Base-by-base conservation (phyloP, 2,888 invertebrate genomes). In the Coenonympha glycerion region DNA sequence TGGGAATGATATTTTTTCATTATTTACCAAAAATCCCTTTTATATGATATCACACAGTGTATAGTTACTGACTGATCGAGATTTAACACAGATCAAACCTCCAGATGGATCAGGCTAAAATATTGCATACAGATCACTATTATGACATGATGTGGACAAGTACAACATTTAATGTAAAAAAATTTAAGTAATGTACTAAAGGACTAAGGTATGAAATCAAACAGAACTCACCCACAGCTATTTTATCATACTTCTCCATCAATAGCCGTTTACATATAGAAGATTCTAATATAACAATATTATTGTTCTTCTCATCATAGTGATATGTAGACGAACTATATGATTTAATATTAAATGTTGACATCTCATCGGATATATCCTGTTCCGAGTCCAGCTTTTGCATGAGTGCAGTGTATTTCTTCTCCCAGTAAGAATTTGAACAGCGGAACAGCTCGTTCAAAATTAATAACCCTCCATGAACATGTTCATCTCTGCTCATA, bases 391-490 rank as follows among this genome's bases (percentile, higher is more conserved):
- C 83, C 4, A 87, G 71, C 58, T 90, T 90, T 49, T 90, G 90
- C 85, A 93, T 92, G 0, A 96, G 76, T 6, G 87, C 86, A 57
- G 92, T 93, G 66, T 95, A 95, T 59, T 91, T 92, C 37, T 91
- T 89, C 68, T 96, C 96, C 95, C 96, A 96, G 26, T 91, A 89
- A 0, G 93, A 90, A 79, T 98, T 97, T 37, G 96, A 94, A 73
- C 95, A 95, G 41, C 98, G 90, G 16, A 99, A 87, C 0, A 99
- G 88, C 81, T 99, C 99, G 80, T 99, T 98, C 18, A 98, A 88
- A 40, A 98, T 94, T 39, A 99, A 88, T 6, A 99, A 86, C 1
- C 95, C 95, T 18, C 97, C 97, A 71, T 99, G 98, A 22, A 95
- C 92, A 74, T 95, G 91, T 71, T 98, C 98, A 71, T 99, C 98